Conservation (phyloP, 2,888 invertebrate species). For the Pseudoips prasinana region DNA sequence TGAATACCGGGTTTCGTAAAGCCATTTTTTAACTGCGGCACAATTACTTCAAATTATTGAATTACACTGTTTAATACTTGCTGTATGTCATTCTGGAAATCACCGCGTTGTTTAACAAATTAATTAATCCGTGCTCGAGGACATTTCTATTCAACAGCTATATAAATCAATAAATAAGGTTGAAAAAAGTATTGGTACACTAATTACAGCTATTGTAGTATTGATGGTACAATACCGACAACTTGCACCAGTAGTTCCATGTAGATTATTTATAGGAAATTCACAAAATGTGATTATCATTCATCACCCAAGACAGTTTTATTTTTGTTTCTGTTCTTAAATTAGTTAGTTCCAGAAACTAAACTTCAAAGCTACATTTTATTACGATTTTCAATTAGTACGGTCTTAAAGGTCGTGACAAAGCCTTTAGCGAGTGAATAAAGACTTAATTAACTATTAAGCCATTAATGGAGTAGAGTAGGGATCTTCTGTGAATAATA, state of each 20-base stretch:
- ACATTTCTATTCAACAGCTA: no score
- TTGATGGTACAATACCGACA: conserved; percentile 68
- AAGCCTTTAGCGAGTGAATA: conserved; percentile 4
- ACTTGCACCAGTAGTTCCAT: conserved; percentile 60
- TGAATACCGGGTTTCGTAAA: no score
- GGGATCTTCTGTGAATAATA: background rate
- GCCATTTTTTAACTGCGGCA: no score
- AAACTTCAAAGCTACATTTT: conserved; percentile 1
- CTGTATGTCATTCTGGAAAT: no score
- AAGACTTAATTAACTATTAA: conserved; percentile 10
- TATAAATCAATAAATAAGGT: no score
- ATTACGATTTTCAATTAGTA: conserved; percentile 10
- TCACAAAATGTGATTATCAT: conserved; percentile 61
- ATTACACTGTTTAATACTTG: no score
- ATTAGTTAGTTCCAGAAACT: background rate
- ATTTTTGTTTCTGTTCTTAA: conserved; percentile 26
- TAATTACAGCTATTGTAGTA: conserved; percentile 75
- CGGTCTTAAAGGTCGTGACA: conserved; percentile 4
- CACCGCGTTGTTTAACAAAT: no score
- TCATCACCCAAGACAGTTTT: conserved; percentile 41
- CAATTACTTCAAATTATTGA: no score
- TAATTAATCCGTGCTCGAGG: no score
- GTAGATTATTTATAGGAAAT: conserved; percentile 66
- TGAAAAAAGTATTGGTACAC: no score
- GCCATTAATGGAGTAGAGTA: conserved; percentile 3